Evolutionary conservation across 2,797 vertebrate genomes (phyloP), one percentile per base, ranked within the genome.

Genomic region (Tauraco hartlaubi): DNA sequence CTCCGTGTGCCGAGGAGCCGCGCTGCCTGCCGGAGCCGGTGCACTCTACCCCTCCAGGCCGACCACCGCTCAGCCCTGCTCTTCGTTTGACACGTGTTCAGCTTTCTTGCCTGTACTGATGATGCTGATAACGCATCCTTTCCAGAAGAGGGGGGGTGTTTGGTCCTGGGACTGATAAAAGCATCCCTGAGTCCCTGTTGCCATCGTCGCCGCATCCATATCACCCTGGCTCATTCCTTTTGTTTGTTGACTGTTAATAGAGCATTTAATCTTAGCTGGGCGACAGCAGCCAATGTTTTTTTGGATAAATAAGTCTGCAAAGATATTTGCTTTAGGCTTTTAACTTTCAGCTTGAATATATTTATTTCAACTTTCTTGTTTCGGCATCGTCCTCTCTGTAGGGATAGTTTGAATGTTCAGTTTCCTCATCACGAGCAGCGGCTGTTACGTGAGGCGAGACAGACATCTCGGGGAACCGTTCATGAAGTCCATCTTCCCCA

Each of bases 261-360:
- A 71, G 67, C 62, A 26, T 74, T 85, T 89, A 94, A 69, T 71
- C 95, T 88, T 79, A 89, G 41, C 43, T 23, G 80, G 58, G 79
- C 49, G 56, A 58, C 75, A 76, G 74, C 69, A 63, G 62, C 77
- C 72, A 18, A 6, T 68, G 68, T 55, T 92, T 94, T 93, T 93
- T 79, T 67, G 72, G 82, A 73, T 93, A 96, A 97, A 94, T 83
- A 85, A 83, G 64, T 63, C 88, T n/a, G 28, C 25, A 18, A 26
- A 63, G 92, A 48, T 88, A 35, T 66, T 92, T 88, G 88, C 95
- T 95, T 59, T n/a, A 62, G 96, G 95, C 85, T 2, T 90, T 91
- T 90, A 85, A 51, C 56, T 28, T 77, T 93, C 59, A 54, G 56
- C 75, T 78, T 63, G 80, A 90, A 69, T 83, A 35, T 85, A 92